Base-by-base conservation (phyloP, 2,113 vertebrate genomes). In the Crotophaga sulcirostris region DNA sequence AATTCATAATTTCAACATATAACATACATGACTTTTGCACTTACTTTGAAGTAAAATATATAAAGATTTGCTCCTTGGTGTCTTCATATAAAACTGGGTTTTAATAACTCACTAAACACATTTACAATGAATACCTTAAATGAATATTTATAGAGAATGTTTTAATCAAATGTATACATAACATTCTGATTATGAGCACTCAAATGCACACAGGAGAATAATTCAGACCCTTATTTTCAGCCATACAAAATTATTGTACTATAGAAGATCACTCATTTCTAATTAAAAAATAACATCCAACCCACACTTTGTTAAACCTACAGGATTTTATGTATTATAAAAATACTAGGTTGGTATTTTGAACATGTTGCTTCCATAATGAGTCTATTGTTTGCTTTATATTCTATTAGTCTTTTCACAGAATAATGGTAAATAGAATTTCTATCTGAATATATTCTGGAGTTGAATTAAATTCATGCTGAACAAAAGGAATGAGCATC, bases 341-440 rank as follows among this genome's bases (percentile, higher is more conserved):
- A 89, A 96, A 44, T 29, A 20, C 15, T 59, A 18, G 5, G 18
- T 62, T 70, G 42, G 24, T 52, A 81, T 70, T 89, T 87, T 62
- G 9, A 94, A 63, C 29, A 89, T 19, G 12, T 31, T 92, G 55
- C 14, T 90, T 94, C 95, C 77, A 45, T 56, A 93, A 79, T 38
- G 19, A 92, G n/a, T 91, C 66, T 66, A 8, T 64, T 94, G 28
- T 90, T 94, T 95, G 80, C 25, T 91, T 76, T 70, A 34, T 67
- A 76, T 77, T 91, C 56, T 88, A 77, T 87, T 94, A 66, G 56
- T 69, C 84, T 83, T 96, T 88, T 63, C 47, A 81, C 26, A 84
- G 55, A 95, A 63, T 67, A 83, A 91, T 62, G 52, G 76, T 77
- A 95, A 95, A 91, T 70, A 69, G 7, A 90, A 84, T 66, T 92